Evolutionary conservation across 2,797 vertebrate species (phyloP), one percentile per base, ranked within the genome.

Genomic region (Gobionotothen gibberifrons): DNA sequence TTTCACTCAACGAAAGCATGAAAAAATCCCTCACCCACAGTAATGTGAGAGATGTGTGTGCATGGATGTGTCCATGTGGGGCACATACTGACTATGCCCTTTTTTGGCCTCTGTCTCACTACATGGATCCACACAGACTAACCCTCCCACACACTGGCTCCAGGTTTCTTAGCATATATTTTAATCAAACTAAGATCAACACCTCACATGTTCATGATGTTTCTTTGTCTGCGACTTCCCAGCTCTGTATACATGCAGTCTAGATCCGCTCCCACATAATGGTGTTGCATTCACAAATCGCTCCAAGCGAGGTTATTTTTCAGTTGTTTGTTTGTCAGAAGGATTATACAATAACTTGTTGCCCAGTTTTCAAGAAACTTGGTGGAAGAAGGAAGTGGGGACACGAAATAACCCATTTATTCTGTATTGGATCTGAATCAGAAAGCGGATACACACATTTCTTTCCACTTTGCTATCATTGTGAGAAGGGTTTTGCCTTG

Each of bases 1-100:
- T 89, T 85, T 90, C 85, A 85, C 81, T 87, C 81, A 88, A 82
- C 55, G 76, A 88, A 87, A 90, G 82, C 87, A 88, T 80, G 79
- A 90, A 86, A 83, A 72, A 83, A 76, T 46, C 43, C 60, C 54
- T 89, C 79, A 82, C 79, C 74, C 77, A 65, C 81, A 91, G 90
- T 85, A 87, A 89, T 81, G 79, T 86, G 88, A 90, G 88, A 89
- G 63, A 71, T 64, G 67, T 90, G 59, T 15, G 17, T 72, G 64
- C 13, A 5, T 60, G 64, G 7, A 1, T 65, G 22, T 79, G 62
- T 76, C 21, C 63, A 54, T 78, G 66, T 75, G 77, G 51, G 59
- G 65, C 72, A 60, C 64, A 63, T 67, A 63, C 63, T 62, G 60
- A 44, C 68, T 74, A 13, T 88, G 78, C 68, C 85, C 80, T 84